Conservation (phyloP, 2,888 invertebrate species). For the Orthonychiurus folsomi region DNA sequence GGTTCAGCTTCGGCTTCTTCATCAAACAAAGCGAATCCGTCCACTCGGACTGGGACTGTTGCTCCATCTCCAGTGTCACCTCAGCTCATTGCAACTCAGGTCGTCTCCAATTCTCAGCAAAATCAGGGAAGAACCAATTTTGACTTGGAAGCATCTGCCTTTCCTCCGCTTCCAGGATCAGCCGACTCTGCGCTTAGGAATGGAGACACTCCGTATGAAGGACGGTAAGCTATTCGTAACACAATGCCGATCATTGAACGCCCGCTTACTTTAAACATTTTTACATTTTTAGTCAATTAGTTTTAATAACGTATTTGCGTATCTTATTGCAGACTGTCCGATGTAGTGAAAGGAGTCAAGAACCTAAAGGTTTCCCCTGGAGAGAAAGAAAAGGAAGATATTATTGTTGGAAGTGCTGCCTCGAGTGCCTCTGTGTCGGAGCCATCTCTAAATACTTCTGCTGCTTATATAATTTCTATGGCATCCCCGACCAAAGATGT, state of each 20-base stretch:
- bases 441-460: slow-evolving; percentile 32
- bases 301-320: too few species aligned
- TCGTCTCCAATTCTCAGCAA: slow-evolving; percentile 14
- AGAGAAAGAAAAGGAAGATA: slow-evolving; percentile 29
- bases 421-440: slow-evolving; percentile 14
- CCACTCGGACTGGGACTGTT: slow-evolving; percentile 34
- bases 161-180: slow-evolving; percentile 68
- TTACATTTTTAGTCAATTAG: too few species aligned
- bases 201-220: slow-evolving; percentile 39
- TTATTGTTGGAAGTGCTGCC: background rate
- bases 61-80: slow-evolving; percentile 26
- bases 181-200: slow-evolving; percentile 41
- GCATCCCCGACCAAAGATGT: slow-evolving; percentile 31
- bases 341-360: slow-evolving; percentile 67
- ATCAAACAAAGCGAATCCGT: slow-evolving; percentile 31
- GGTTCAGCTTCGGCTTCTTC: slow-evolving; percentile 12
- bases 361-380: slow-evolving; percentile 47
- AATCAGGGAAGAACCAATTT: slow-evolving; percentile 47
- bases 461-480: slow-evolving; percentile 33
- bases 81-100: slow-evolving; percentile 19
- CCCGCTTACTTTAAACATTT: background rate
- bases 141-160: slow-evolving; percentile 68
- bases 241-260: too few species aligned
- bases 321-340: slow-evolving; percentile 53
- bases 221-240: slow-evolving; percentile 25